Evolutionary conservation across 2,797 vertebrate genomes (phyloP).

Genomic region (Danionella dracula): DNA sequence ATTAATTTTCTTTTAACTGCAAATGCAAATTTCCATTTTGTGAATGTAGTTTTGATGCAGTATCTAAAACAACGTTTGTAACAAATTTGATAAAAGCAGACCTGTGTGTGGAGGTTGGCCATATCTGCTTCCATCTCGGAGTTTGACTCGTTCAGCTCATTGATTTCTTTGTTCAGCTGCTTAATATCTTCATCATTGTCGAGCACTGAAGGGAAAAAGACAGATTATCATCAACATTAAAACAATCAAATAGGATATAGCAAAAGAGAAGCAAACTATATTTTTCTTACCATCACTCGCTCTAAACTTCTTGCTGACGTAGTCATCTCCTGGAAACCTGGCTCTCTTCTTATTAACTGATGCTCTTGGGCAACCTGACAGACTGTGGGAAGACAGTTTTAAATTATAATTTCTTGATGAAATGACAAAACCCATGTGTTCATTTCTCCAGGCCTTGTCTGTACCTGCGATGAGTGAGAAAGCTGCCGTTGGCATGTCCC

Average conservation of each 20-base stretch:
- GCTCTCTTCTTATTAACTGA: slow-evolving; percentile 91
- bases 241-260: neutral
- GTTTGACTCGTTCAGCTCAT: slow-evolving; percentile 91
- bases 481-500: slow-evolving; percentile 93
- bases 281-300: slow-evolving; percentile 86
- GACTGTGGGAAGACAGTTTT: slow-evolving; percentile 63
- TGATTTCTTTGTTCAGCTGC: slow-evolving; percentile 97
- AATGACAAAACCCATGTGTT: too few species aligned
- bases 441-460: neutral
- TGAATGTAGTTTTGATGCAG: too few species aligned
- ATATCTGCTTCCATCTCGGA: slow-evolving; percentile 94
- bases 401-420: too few species aligned
- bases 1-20: too few species aligned
- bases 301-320: slow-evolving; percentile 93
- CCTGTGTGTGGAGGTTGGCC: slow-evolving; percentile 96
- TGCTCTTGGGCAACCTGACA: slow-evolving; percentile 96
- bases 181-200: slow-evolving; percentile 98
- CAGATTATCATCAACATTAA: neutral
- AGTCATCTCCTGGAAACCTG: slow-evolving; percentile 93
- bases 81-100: too few species aligned
- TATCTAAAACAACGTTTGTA: too few species aligned
- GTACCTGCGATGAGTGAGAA: slow-evolving; percentile 97
- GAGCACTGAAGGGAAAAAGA: slow-evolving; percentile 69
- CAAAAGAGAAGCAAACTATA: neutral
- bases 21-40: too few species aligned